phyloP scores from a whole-genome alignment of 1,140 invertebrate species.

The Potamilus streckersoni region DNA sequence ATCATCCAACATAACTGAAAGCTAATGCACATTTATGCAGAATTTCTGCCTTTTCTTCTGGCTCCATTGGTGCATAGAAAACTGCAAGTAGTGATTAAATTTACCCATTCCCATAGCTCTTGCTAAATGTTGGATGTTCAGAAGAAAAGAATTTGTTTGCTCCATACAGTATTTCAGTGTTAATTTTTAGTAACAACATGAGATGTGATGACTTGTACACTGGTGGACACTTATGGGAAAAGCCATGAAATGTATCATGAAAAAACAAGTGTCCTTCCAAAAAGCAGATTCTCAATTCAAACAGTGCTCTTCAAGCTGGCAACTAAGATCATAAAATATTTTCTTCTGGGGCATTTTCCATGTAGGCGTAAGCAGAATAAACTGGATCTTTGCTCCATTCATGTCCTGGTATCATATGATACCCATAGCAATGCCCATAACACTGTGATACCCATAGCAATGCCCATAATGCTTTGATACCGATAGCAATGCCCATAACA shows the following conservation, averaged over 20 bases:
- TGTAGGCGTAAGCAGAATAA: conserved; percentile 4
- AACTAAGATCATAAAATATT: conserved; percentile 15
- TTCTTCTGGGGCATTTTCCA: conserved; percentile 10
- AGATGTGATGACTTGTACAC: conserved; percentile 1
- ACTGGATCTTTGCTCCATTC: conserved; percentile 13
- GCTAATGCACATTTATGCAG: no score
- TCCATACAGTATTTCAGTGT: conserved; percentile 20
- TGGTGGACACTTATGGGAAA: conserved; percentile 9
- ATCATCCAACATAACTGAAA: no score
- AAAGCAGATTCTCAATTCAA: conserved; percentile 10
- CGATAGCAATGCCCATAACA: no score
- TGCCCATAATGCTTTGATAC: no score
- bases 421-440: no score
- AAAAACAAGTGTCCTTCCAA: conserved; percentile 7
- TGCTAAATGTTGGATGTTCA: not conserved
- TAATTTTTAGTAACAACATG: not conserved
- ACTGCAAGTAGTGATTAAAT: conserved; percentile 10
- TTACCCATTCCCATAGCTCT: not conserved
- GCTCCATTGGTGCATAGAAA: not conserved
- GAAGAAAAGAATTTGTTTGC: conserved; percentile 11
- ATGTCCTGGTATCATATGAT: conserved; percentile 8
- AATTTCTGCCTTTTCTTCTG: no score
- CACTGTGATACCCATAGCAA: no score
- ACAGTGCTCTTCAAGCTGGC: conserved; percentile 13
- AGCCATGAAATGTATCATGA: conserved; percentile 19